These are phyloP conservation scores for Physocephala rufipes DNA, from an alignment of 2,888 invertebrate genomes.

Conservation along the genomic window DNA sequence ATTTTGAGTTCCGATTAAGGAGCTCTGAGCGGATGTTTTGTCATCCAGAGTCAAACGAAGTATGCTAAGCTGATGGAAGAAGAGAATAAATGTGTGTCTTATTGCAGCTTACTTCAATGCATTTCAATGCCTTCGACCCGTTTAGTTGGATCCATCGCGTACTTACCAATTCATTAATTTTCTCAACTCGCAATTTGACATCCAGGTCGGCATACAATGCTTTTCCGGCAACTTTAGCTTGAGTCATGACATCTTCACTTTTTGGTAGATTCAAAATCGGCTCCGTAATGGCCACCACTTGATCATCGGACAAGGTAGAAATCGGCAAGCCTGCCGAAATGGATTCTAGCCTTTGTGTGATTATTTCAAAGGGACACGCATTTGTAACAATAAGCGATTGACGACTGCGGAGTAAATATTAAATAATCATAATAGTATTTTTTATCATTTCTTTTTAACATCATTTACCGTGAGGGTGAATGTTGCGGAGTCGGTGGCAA, in stretches of 20 bases:
- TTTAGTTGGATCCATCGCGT: background rate
- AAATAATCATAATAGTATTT: background rate
- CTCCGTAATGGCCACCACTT: constrained; percentile 59
- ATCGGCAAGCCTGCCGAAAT: constrained; percentile 53
- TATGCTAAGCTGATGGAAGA: constrained; percentile 73
- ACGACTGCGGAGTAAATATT: constrained; percentile 65
- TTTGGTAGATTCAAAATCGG: constrained; percentile 57
- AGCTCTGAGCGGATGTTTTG: constrained; percentile 71
- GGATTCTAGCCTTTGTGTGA: constrained; percentile 60
- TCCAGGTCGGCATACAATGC: constrained; percentile 79
- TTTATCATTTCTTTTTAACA: background rate
- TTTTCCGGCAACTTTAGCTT: constrained; percentile 88
- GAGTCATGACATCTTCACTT: constrained; percentile 85
- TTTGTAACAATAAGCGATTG: constrained; percentile 70
- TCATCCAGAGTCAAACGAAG: constrained; percentile 79
- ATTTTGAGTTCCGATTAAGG: constrained; percentile 58
- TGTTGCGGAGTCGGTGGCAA: constrained; percentile 81
- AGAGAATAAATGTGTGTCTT: background rate
- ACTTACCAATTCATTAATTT: constrained; percentile 87
- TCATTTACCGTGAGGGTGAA: constrained; percentile 71
- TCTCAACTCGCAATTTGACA: constrained; percentile 75
- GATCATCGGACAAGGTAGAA: constrained; percentile 54
- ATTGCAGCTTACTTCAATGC: background rate
- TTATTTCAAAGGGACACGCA: constrained; percentile 69
- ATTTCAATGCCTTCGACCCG: background rate